phyloP scores from a whole-genome alignment of 2,888 invertebrate genomes.

The Ommatoiulus sabulosus region DNA sequence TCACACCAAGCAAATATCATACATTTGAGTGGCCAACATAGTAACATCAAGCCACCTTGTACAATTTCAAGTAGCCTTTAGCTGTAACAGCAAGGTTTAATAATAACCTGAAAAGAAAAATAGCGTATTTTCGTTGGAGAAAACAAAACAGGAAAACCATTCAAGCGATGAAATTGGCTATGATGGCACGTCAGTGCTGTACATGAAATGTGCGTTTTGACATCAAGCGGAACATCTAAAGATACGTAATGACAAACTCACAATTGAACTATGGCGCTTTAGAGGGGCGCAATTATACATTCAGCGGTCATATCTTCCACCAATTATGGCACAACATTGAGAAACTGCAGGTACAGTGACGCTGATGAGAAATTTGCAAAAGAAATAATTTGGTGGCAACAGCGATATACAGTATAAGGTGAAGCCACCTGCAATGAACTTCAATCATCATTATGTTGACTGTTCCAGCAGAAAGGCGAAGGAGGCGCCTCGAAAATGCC shows the following conservation, averaged over 20 bases:
- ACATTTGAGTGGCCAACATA: not conserved
- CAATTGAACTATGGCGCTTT: constrained; percentile 3
- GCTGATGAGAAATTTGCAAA: constrained; percentile 26
- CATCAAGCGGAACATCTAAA: constrained; percentile 10
- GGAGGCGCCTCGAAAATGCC: not conserved
- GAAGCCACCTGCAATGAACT: not conserved
- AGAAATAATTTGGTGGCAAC: constrained; percentile 12
- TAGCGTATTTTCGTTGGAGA: not conserved
- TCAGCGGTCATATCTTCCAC: not conserved
- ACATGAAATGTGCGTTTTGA: constrained; percentile 25
- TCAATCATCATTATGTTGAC: not conserved
- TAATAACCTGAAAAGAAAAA: not conserved
- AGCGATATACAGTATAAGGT: too few relatives aligned
- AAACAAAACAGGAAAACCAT: not conserved
- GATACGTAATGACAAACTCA: not conserved
- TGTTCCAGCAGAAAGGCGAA: not conserved
- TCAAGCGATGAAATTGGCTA: not conserved
- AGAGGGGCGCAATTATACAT: not conserved
- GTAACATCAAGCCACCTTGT: not conserved
- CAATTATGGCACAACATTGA: constrained; percentile 34
- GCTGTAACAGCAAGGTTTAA: not conserved
- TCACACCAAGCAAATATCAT: not conserved
- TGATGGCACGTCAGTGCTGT: not conserved
- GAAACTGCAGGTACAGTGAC: constrained; percentile 34
- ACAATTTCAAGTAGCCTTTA: not conserved